Conservation (phyloP, 2,888 invertebrate genomes). For the Microctonus hyperodae region DNA sequence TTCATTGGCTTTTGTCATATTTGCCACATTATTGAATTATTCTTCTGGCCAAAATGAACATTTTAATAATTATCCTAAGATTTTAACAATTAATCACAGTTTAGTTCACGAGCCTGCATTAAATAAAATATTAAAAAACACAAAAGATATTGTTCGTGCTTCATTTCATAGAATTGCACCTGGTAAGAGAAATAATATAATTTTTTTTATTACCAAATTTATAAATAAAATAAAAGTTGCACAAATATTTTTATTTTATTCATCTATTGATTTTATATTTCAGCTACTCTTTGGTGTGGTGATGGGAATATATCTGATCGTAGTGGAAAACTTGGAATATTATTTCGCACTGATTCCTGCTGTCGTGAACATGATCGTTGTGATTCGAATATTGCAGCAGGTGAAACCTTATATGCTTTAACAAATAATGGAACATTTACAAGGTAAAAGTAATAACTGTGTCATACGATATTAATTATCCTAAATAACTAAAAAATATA, state of each 20-base stretch:
- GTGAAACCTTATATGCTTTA: neutral
- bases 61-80: neutral
- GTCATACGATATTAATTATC: neutral
- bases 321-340: neutral
- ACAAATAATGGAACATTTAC: neutral
- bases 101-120: neutral
- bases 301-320: neutral
- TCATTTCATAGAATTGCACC: neutral
- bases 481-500: too few relatives aligned
- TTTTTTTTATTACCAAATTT: too few relatives aligned
- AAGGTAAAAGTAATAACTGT: neutral
- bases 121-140: neutral
- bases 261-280: neutral
- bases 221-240: too few relatives aligned
- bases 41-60: too few relatives aligned
- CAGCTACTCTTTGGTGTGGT: slow-evolving; percentile 14
- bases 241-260: too few relatives aligned
- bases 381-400: neutral
- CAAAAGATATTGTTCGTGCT: neutral
- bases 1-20: too few relatives aligned
- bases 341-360: neutral
- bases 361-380: neutral
- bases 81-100: neutral
- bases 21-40: too few relatives aligned
- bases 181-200: neutral